phyloP scores from a whole-genome alignment of 35 echinoderm and acorn worm species.

The Ptychodera flava region DNA sequence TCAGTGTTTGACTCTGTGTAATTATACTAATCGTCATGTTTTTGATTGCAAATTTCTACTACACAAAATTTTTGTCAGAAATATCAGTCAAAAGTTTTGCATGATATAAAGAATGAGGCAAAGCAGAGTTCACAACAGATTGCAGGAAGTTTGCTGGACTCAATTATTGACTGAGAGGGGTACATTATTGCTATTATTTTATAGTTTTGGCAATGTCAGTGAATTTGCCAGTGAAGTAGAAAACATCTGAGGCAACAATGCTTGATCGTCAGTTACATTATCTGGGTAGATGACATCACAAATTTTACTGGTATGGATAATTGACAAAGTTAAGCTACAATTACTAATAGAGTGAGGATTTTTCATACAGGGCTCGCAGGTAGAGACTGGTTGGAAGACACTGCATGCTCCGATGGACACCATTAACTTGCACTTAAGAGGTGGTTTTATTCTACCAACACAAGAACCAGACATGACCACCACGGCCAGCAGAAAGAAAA shows the following conservation, averaged over 20 bases:
- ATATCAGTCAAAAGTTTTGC: not conserved
- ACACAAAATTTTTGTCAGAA: not conserved
- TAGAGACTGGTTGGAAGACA: not conserved
- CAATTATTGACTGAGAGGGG: too few species aligned
- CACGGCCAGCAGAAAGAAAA: constrained; percentile 30
- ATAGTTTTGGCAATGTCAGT: not conserved
- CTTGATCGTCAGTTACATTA: not conserved
- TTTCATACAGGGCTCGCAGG: not conserved
- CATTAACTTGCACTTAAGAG: constrained; percentile 63
- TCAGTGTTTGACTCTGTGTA: too few species aligned
- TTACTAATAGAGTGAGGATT: too few species aligned
- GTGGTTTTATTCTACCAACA: constrained; percentile 35
- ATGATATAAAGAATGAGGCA: not conserved
- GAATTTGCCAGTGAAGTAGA: not conserved
- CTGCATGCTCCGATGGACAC: constrained; percentile 56
- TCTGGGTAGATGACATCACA: too few species aligned
- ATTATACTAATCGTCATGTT: too few species aligned
- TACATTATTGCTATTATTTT: not conserved
- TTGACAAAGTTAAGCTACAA: too few species aligned
- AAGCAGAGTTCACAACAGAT: too few species aligned
- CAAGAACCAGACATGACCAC: constrained; percentile 60
- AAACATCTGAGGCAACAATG: not conserved
- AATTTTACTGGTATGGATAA: too few species aligned
- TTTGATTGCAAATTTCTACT: not conserved
- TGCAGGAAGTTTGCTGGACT: too few species aligned